Evolutionary conservation across 2,113 vertebrate genomes (phyloP), one percentile per base, ranked within the genome.

Genomic region (Aspidoscelis tigris): DNA sequence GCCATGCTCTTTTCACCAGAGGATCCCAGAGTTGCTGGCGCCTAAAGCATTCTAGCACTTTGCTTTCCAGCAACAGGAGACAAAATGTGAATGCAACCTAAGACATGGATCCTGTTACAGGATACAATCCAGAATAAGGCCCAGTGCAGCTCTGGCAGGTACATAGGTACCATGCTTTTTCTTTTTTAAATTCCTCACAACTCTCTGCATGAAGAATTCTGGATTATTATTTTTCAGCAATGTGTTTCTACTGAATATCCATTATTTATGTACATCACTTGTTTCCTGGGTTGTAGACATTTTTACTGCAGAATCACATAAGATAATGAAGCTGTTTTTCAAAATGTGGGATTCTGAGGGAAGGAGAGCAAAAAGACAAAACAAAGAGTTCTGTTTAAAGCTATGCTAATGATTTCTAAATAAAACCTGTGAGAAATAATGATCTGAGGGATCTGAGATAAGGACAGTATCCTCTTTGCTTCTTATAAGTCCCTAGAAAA

Each of bases 371-470:
- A 69, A 58, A 88, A 83, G 78, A 55, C 78, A 53, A 79, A 33
- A 64, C 7, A 33, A 47, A 0, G 58, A 53, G 84, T 86, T 84
- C 58, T 87, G 58, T 80, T 58, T 58, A 75, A 55, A 83, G 41
- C 83, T 90, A 81, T 88, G 74, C 41, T 83, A 91, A 87, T 86
- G 12, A 75, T 79, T 90, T 58, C 83, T 84, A 83, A 33, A 64
- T 83, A 91, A 93, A 92, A 88, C 72, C 73, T 86, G 68, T 7
- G 83, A 89, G 86, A 33, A 33, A 76, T 58, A 82, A 79, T 87
- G 82, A 90, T 87, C 65, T 87, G 80, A 93, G 76, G 71, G 68
- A 93, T 89, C 41, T 92, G 87, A 74, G 82, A 86, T 86, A 88
- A 90, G 64, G n/a, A 21, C 26, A 87, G 80, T 24, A 92, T 88